phyloP scores from a whole-genome alignment of 23 tunicate genomes.

The Trididemnum clinides region DNA sequence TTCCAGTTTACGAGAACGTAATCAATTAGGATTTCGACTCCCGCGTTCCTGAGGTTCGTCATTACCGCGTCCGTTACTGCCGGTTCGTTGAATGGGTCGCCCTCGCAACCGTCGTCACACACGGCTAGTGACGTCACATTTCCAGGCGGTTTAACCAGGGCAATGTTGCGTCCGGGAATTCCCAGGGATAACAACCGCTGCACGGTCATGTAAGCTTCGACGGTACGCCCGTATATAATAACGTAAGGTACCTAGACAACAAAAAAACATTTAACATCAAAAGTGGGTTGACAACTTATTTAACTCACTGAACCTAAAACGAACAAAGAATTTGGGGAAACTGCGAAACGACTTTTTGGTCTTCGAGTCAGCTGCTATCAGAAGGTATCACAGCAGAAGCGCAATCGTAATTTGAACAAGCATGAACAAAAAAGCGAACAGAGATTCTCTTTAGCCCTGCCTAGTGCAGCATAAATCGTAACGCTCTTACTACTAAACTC shows the following conservation, averaged over 20 bases:
- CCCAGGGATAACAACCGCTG: constrained; percentile 61
- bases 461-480: no score
- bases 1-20: constrained; percentile 63
- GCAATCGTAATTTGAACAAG: no score
- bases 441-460: no score
- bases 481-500: no score
- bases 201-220: constrained; percentile 62
- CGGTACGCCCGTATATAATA: constrained; percentile 72
- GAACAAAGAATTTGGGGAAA: no score
- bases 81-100: constrained; percentile 89
- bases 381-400: no score
- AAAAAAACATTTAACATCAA: no score
- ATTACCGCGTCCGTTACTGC: constrained; percentile 48
- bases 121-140: constrained; percentile 34
- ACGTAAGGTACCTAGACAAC: constrained; percentile 1
- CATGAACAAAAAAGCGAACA: no score
- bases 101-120: constrained; percentile 53
- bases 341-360: no score
- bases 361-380: no score
- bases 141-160: constrained; percentile 73
- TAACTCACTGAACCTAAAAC: no score
- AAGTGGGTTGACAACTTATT: no score
- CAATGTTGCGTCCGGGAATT: constrained; percentile 55
- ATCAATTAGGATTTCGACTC: constrained; percentile 52
- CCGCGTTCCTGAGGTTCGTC: constrained; percentile 32